These are phyloP conservation scores for Nymphalis urticae DNA, from an alignment of 2,888 invertebrate species.

Conservation along the genomic window DNA sequence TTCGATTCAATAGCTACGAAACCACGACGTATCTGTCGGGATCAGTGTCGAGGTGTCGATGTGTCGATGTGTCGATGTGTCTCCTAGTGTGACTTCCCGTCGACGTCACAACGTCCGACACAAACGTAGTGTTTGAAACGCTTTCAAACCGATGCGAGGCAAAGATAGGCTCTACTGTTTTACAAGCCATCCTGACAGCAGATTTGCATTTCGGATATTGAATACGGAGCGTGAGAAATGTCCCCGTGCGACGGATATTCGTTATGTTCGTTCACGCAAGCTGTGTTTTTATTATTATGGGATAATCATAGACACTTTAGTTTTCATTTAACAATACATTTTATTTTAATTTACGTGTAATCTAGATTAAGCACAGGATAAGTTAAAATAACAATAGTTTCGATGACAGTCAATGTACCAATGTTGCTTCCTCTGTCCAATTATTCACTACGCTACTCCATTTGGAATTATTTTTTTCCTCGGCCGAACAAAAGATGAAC, in stretches of 20 bases:
- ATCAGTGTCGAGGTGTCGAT: slow-evolving; percentile 67
- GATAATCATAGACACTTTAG: neutral
- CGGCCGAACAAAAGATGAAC: too few relatives aligned
- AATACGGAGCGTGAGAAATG: slow-evolving; percentile 52
- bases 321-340: too few relatives aligned
- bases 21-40: slow-evolving; percentile 58
- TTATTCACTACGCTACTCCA: too few relatives aligned
- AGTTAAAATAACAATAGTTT: too few relatives aligned
- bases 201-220: slow-evolving; percentile 67
- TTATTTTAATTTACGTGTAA: too few relatives aligned
- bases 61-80: slow-evolving; percentile 57
- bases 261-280: slow-evolving; percentile 16
- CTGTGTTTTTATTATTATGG: neutral
- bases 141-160: slow-evolving; percentile 48
- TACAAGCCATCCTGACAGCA: slow-evolving; percentile 59
- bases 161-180: slow-evolving; percentile 59
- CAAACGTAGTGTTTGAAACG: slow-evolving; percentile 36
- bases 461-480: too few relatives aligned
- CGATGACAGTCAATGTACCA: too few relatives aligned
- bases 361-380: too few relatives aligned
- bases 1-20: slow-evolving; percentile 51
- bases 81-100: slow-evolving; percentile 48
- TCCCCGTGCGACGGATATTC: slow-evolving; percentile 28
- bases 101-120: slow-evolving; percentile 48
- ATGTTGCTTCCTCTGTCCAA: too few relatives aligned